Percentiles rank a stretch among this genome's conserved stretches.
These are phyloP conservation scores for Orthosia cruda DNA, from an alignment of 2,888 invertebrate genomes.

Conservation along the genomic window DNA sequence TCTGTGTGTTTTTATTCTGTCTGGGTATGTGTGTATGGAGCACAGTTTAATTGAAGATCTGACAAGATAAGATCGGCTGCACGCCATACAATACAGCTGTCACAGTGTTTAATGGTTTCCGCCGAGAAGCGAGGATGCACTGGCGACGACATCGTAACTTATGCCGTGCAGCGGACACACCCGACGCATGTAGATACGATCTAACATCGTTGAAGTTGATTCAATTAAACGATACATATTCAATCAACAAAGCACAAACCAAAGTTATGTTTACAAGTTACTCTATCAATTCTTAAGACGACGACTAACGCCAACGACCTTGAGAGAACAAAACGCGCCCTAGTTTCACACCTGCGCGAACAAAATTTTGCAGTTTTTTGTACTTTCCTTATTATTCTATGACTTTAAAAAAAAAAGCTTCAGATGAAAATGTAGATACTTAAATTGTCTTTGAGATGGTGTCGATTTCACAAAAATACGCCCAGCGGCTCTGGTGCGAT, in stretches of 20 bases:
- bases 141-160: slow-evolving; percentile 9
- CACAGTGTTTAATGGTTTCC: slow-evolving; percentile 37
- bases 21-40: neutral
- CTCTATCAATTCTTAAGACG: neutral
- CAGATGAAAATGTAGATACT: too few species aligned
- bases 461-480: too few species aligned
- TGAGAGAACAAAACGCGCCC: too few species aligned
- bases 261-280: neutral
- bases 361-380: too few species aligned
- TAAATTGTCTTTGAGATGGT: too few species aligned
- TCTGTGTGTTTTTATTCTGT: neutral
- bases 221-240: slow-evolving; percentile 28
- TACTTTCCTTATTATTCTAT: too few species aligned
- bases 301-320: too few species aligned
- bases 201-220: slow-evolving; percentile 5
- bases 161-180: neutral
- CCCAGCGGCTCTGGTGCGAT: too few species aligned
- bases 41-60: slow-evolving; percentile 37
- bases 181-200: neutral
- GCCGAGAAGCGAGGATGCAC: slow-evolving; percentile 27
- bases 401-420: too few species aligned
- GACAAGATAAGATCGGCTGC: slow-evolving; percentile 37
- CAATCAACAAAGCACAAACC: neutral
- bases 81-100: slow-evolving; percentile 32
- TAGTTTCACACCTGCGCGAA: too few species aligned